Percentiles rank a stretch among this genome's conserved stretches.
phyloP scores from a whole-genome alignment of 2,113 vertebrate species.

The Tupaia chinensis region DNA sequence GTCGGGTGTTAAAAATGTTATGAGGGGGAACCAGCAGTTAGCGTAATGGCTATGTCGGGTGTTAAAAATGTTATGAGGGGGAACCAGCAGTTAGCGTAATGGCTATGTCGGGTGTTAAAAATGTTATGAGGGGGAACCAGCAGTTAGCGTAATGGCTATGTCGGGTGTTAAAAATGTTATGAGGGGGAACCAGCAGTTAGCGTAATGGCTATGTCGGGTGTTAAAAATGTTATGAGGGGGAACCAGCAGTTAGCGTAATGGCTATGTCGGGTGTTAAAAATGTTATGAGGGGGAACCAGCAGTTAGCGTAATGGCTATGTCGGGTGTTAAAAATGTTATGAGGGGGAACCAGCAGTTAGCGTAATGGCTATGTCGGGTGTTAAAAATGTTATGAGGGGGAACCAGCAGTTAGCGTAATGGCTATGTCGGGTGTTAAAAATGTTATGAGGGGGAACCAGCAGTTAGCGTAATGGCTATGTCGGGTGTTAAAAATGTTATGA shows the following conservation, averaged over 20 bases:
- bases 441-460: neutral
- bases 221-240: neutral
- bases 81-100: no score
- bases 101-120: no score
- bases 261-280: no score
- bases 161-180: neutral
- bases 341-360: neutral
- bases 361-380: no score
- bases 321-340: neutral
- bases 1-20: neutral
- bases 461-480: no score
- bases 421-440: neutral
- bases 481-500: neutral
- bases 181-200: neutral
- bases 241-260: no score
- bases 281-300: neutral
- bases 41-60: no score
- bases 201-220: no score
- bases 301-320: no score
- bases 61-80: neutral
- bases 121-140: neutral
- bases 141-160: no score
- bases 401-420: no score
- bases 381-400: neutral
- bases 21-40: neutral